Conservation (phyloP, 92 coral and sea anemone species). For the Paragorgia papillata region DNA sequence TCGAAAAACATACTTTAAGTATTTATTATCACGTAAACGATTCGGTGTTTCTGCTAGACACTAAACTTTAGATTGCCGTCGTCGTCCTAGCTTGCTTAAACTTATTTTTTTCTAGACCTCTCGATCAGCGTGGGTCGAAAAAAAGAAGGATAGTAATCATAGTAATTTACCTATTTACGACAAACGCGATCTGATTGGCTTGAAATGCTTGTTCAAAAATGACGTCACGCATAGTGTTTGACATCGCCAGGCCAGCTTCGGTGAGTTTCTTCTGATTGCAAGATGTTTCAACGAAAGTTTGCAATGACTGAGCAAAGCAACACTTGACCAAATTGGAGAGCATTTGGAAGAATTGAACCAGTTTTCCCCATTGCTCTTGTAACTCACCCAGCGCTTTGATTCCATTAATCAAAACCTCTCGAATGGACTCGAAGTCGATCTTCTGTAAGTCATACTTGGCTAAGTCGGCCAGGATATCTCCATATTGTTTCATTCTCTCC, state of each 20-base stretch:
- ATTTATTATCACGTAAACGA: too few relatives aligned
- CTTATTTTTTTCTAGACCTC: too few relatives aligned
- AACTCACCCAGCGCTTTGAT: conserved; percentile 55
- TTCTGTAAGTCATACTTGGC: conserved; percentile 30
- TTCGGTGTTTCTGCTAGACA: too few relatives aligned
- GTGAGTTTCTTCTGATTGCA: neutral
- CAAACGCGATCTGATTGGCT: conserved; percentile 59
- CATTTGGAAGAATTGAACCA: conserved; percentile 56
- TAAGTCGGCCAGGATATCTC: conserved; percentile 47
- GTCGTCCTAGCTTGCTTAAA: too few relatives aligned
- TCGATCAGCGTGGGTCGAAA: too few relatives aligned
- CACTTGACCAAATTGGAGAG: conserved; percentile 62
- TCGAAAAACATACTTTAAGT: too few relatives aligned
- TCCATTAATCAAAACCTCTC: conserved; percentile 46
- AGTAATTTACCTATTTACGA: conserved; percentile 3
- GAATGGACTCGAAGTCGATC: conserved; percentile 43
- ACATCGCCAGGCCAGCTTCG: conserved; percentile 28
- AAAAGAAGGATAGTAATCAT: too few relatives aligned
- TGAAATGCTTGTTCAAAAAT: conserved; percentile 59
- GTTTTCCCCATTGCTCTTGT: conserved; percentile 59
- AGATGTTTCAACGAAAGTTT: conserved; percentile 9
- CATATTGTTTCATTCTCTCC: conserved; percentile 16
- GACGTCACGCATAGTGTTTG: conserved; percentile 53
- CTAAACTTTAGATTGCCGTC: too few relatives aligned
- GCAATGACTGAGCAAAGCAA: conserved; percentile 37